Base-by-base conservation (phyloP, 2,797 vertebrate genomes). In the Delichon dasypus region DNA sequence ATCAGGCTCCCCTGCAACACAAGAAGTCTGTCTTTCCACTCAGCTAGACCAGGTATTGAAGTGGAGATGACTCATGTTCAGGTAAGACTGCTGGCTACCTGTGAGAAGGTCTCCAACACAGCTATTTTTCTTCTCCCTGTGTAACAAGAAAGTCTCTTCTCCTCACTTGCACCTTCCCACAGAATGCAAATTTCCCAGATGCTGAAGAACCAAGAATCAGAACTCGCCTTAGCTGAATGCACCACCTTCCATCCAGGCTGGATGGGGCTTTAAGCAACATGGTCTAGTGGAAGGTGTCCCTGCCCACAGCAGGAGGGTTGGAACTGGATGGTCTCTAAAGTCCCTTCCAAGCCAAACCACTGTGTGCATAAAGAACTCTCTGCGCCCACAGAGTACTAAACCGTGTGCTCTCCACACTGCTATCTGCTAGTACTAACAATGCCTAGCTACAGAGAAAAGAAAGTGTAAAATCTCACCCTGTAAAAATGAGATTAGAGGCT, bases 301-400 rank as follows among this genome's bases (percentile, higher is more conserved):
- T 66, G 68, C 14, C 53, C 47, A 51, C 5, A 11, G 38, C 38
- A 55, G 34, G 17, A 45, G 11, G 12, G 7, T 7, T 48, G 42
- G 10, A 75, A 75, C 55, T 44, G 32, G 30, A 44, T n/a, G 27
- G 7, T 17, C 16, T 44, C 36, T 75, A 4, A 62, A 81, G 42
- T 27, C 9, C 5, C 26, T 45, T 45, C 51, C 71, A 50, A 76
- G 19, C 20, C 40, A 47, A 76, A 77, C 25, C 17, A 15, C 5
- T 29, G 23, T 10, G 40, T 40, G 34, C 11, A 55, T 17, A 25
- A 77, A 84, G 83, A 66, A 1, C 38, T n/a, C 40, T 0, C 0
- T 20, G 40, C 21, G 26, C 17, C 34, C 51, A 38, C 40, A 78
- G 32, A 87, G 57, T 36, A 51, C 53, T 60, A 27, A 38, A 40